phyloP scores from a whole-genome alignment of 35 echinoderm and acorn worm species.

The Lytechinus pictus region DNA sequence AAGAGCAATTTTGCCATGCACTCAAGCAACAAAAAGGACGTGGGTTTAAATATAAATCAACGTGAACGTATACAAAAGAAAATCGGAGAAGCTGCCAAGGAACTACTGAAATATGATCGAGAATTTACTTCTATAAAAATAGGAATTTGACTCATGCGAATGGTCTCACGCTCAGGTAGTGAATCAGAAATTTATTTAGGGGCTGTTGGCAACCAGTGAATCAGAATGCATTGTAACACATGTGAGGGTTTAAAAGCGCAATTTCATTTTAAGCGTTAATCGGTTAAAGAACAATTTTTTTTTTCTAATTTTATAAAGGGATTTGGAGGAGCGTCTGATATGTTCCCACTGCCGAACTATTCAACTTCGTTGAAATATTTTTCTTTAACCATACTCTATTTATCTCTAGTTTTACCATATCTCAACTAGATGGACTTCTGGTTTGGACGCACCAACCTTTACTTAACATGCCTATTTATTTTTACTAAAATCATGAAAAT shows the following conservation, averaged over 20 bases:
- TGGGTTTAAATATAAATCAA: background rate
- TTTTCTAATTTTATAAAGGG: no score
- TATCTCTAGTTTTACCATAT: no score
- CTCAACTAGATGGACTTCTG: no score
- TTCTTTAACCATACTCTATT: no score
- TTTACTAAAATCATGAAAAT: no score
- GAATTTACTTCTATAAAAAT: background rate
- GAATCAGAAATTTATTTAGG: background rate
- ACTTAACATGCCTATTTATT: no score
- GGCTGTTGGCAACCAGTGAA: background rate
- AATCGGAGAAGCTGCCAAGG: background rate
- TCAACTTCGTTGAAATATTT: no score
- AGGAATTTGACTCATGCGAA: background rate
- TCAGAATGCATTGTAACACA: background rate
- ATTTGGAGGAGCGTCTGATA: no score
- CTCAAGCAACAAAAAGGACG: background rate
- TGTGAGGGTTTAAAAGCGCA: background rate
- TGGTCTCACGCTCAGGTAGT: background rate
- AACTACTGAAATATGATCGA: background rate
- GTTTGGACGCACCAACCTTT: no score
- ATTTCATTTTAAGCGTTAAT: background rate
- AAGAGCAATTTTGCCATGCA: no score
- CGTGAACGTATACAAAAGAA: background rate
- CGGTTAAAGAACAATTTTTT: no score
- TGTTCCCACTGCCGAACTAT: no score